Evolutionary conservation across 2,113 vertebrate species (phyloP).

Genomic region (Podilymbus podiceps): DNA sequence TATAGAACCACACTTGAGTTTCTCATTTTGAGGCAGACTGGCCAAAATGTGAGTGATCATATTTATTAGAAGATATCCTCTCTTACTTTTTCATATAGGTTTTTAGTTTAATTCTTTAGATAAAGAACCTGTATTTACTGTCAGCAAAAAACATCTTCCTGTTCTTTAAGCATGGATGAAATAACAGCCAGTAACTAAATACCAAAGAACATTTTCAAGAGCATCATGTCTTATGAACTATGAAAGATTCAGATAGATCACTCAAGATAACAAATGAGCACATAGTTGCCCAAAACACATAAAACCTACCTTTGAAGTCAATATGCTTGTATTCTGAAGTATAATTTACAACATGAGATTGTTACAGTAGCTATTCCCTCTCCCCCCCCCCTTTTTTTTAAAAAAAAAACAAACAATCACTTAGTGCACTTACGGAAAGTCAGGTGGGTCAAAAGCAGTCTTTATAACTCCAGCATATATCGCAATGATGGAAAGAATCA

Average conservation of each 20-base stretch:
- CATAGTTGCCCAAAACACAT: background rate
- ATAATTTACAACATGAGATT: background rate
- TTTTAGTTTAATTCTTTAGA: background rate
- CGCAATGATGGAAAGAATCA: conserved; percentile 91
- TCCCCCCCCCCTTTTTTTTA: background rate
- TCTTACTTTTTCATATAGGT: background rate
- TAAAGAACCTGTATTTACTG: background rate
- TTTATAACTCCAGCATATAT: conserved; percentile 97
- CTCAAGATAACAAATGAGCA: background rate
- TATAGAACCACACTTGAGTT: background rate
- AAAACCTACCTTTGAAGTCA: background rate
- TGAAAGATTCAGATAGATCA: background rate
- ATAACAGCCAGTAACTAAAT: background rate
- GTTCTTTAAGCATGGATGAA: background rate
- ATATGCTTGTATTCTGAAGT: background rate
- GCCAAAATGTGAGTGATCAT: background rate
- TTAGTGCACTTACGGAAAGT: conserved; percentile 83
- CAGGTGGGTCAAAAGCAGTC: conserved; percentile 86
- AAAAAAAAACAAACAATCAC: background rate
- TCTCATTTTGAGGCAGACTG: background rate
- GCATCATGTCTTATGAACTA: background rate
- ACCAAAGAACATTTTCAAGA: background rate
- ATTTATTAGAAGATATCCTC: background rate
- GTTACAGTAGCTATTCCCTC: background rate
- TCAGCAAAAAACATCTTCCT: background rate